These are phyloP conservation scores for Cryptoprocta ferox DNA, from an alignment of 2,797 vertebrate genomes.

Conservation along the genomic window DNA sequence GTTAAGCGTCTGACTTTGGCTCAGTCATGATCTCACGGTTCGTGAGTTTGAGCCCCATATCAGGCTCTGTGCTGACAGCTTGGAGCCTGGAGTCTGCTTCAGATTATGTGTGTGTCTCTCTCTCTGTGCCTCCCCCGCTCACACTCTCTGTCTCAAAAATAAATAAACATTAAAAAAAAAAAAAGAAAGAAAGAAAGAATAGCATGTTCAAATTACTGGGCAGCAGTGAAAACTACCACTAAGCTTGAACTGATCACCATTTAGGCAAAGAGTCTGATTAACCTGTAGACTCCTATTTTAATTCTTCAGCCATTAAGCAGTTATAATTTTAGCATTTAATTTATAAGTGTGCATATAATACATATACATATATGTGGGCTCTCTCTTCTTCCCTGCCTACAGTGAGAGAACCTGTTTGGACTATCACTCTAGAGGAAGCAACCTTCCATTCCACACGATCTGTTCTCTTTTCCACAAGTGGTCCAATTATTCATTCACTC, in stretches of 20 bases:
- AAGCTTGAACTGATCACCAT: background rate
- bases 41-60: too few species aligned
- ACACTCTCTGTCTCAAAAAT: too few species aligned
- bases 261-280: background rate
- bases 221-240: slow-evolving; percentile 1
- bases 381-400: background rate
- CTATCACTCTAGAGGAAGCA: background rate
- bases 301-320: background rate
- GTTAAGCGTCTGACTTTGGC: too few species aligned
- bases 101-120: too few species aligned
- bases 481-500: background rate
- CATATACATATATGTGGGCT: background rate
- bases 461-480: background rate
- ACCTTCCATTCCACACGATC: background rate
- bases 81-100: too few species aligned
- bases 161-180: too few species aligned
- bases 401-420: background rate
- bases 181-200: background rate
- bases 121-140: too few species aligned
- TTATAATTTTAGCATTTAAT: background rate
- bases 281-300: slow-evolving; percentile 18
- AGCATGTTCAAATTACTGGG: background rate
- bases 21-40: too few species aligned
- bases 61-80: too few species aligned
- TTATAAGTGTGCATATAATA: background rate